Percentiles rank a stretch among this genome's conserved stretches.
Conservation (phyloP, 2,797 vertebrate genomes). For the Syncerus caffer region DNA sequence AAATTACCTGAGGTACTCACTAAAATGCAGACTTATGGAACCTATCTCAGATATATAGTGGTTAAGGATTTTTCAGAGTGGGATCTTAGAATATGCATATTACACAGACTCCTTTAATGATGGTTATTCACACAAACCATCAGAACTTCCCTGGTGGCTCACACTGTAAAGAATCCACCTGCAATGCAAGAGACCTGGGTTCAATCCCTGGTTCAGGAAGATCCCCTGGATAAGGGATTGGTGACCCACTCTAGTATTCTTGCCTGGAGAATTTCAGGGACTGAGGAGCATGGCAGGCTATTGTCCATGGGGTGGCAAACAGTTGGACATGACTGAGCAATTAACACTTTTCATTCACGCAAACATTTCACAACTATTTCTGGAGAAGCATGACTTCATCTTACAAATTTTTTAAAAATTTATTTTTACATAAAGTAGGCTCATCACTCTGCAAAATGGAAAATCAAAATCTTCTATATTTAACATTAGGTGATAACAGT, state of each 20-base stretch:
- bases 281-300: background rate
- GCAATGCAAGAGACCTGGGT: background rate
- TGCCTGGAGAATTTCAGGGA: background rate
- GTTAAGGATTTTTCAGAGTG: background rate
- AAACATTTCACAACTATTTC: background rate
- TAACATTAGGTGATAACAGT: background rate
- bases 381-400: background rate
- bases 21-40: background rate
- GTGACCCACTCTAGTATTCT: background rate
- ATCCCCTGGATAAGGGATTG: background rate
- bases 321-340: background rate
- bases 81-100: background rate
- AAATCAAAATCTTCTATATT: background rate
- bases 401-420: background rate
- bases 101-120: background rate
- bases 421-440: background rate
- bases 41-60: background rate
- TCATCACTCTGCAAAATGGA: background rate
- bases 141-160: background rate
- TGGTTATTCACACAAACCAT: background rate
- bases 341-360: background rate
- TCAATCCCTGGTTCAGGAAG: background rate
- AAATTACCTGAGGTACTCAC: background rate
- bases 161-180: background rate
- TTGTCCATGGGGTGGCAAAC: background rate